A percentile compares a stretch with the other conserved stretches of the same genome.
Evolutionary conservation across 1,140 invertebrate species (phyloP).

Genomic region (Drosophila rufa): DNA sequence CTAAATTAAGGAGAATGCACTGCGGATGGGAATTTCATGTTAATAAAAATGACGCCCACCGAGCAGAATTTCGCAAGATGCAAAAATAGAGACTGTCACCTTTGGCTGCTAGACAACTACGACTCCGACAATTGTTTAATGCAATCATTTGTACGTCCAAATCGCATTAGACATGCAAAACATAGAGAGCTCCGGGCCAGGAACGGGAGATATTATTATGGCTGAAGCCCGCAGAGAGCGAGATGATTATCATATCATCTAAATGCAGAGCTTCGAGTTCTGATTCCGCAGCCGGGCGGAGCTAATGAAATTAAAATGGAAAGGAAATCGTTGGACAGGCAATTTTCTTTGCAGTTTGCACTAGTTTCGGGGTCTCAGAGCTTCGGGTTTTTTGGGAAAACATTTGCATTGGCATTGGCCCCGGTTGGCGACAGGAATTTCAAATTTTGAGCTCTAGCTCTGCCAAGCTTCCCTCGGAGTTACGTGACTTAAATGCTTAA

Average conservation of each 20-base stretch:
- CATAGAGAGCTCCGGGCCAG: neutral
- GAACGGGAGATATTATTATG: slow-evolving; percentile 38
- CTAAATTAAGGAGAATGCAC: slow-evolving; percentile 31
- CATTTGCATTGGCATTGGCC: slow-evolving; percentile 58
- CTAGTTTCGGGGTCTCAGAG: slow-evolving; percentile 25
- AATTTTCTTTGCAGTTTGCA: slow-evolving; percentile 58
- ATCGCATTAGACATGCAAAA: slow-evolving; percentile 45
- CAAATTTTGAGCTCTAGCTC: slow-evolving; percentile 44
- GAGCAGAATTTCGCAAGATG: slow-evolving; percentile 13
- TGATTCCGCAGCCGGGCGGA: slow-evolving; percentile 30
- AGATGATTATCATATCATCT: slow-evolving; percentile 52
- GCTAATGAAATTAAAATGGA: slow-evolving; percentile 57
- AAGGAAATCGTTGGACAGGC: slow-evolving; percentile 53
- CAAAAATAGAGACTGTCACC: slow-evolving; percentile 52
- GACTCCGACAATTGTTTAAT: slow-evolving; percentile 36
- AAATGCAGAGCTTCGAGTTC: slow-evolving; percentile 36
- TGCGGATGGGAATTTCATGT: slow-evolving; percentile 38
- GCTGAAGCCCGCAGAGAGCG: slow-evolving; percentile 2
- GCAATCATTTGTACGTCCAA: slow-evolving; percentile 25
- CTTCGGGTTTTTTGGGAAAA: slow-evolving; percentile 27
- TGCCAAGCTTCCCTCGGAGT: slow-evolving; percentile 16
- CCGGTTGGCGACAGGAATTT: slow-evolving; percentile 50
- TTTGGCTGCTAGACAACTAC: slow-evolving; percentile 23
- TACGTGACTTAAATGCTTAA: slow-evolving; percentile 66
- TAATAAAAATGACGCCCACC: slow-evolving; percentile 41